Conservation (phyloP, 2,797 vertebrate species). For the Avahi laniger region DNA sequence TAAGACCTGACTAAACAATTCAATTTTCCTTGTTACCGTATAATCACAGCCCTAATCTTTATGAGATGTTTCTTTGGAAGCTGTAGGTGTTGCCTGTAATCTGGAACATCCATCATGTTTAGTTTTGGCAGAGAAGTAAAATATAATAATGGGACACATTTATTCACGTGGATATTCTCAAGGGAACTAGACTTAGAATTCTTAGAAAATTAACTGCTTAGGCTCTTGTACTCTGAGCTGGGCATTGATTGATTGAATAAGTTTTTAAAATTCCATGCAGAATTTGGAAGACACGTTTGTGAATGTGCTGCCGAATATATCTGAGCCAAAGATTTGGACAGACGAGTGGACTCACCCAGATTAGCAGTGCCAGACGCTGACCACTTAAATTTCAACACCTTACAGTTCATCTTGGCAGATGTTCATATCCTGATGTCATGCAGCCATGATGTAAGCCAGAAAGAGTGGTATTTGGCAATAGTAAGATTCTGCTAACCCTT, state of each 20-base stretch:
- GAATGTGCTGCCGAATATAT: not conserved
- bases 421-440: constrained; percentile 49
- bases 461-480: constrained; percentile 66
- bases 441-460: constrained; percentile 62
- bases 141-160: not conserved
- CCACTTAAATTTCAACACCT: constrained; percentile 61
- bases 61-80: constrained; percentile 6
- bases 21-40: not conserved
- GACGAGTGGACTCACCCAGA: constrained; percentile 50
- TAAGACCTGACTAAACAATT: not conserved
- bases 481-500: constrained; percentile 56
- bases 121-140: not conserved
- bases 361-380: constrained; percentile 31
- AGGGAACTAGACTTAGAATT: not conserved
- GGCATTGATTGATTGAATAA: not conserved
- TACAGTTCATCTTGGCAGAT: constrained; percentile 54
- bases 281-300: not conserved
- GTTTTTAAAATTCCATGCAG: not conserved
- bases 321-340: not conserved
- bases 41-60: not conserved
- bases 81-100: not conserved
- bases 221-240: not conserved
- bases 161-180: not conserved
- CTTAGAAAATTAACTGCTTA: not conserved
- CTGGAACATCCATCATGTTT: not conserved